phyloP scores from a whole-genome alignment of 2,888 invertebrate genomes.

The Acrocyrtus sp. region DNA sequence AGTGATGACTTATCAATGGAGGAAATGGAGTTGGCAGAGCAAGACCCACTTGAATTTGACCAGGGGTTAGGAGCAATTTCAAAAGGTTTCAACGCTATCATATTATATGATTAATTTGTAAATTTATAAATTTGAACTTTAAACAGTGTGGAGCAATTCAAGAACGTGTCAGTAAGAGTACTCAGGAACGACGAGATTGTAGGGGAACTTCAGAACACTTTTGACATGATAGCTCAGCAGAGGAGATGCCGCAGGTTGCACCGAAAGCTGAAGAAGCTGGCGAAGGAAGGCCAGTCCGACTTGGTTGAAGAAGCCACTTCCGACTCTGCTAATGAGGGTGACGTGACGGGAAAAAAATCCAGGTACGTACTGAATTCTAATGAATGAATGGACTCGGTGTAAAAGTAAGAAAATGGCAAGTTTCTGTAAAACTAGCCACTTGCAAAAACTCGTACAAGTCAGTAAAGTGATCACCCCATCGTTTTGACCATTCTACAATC shows the following conservation, averaged over 20 bases:
- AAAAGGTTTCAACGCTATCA: no score
- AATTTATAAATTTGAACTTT: slow-evolving; percentile 6
- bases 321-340: not conserved
- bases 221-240: slow-evolving; percentile 72
- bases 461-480: not conserved
- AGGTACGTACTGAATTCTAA: no score
- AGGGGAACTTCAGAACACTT: slow-evolving; percentile 70
- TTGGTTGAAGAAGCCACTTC: not conserved
- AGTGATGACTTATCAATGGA: slow-evolving; percentile 41
- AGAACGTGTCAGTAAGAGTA: slow-evolving; percentile 71
- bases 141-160: slow-evolving; percentile 56
- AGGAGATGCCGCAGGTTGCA: slow-evolving; percentile 70
- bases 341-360: not conserved
- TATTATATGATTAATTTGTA: not conserved
- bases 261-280: slow-evolving; percentile 62
- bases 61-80: slow-evolving; percentile 55
- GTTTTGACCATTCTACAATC: not conserved
- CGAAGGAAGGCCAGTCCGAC: slow-evolving; percentile 12
- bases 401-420: not conserved
- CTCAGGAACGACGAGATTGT: slow-evolving; percentile 69
- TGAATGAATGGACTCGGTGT: not conserved
- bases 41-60: slow-evolving; percentile 54
- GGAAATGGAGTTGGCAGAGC: slow-evolving; percentile 32
- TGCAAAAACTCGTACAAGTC: not conserved
- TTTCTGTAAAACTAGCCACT: not conserved